Evolutionary conservation across 2,797 vertebrate genomes (phyloP).

Genomic region (Scomberomorus guttatus): DNA sequence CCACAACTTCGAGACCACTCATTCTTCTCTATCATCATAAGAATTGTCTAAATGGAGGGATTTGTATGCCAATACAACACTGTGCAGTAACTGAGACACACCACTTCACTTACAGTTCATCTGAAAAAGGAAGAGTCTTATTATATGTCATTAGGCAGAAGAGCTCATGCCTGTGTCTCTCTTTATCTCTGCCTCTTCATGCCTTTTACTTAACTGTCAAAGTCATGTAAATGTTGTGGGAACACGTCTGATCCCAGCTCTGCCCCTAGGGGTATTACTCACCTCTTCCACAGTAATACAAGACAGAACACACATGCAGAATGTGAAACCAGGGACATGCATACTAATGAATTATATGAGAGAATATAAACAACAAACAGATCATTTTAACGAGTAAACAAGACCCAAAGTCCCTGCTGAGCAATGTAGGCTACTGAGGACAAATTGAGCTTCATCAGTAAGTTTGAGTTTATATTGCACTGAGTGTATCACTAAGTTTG

Average conservation of each 20-base stretch:
- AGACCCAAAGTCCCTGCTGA: not conserved
- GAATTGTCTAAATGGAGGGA: not conserved
- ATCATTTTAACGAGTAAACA: not conserved
- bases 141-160: constrained; percentile 21
- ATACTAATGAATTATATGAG: not conserved
- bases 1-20: not conserved
- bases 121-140: constrained; percentile 1
- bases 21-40: not conserved
- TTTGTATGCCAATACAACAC: not conserved
- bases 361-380: not conserved
- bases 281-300: constrained; percentile 20
- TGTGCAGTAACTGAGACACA: not conserved
- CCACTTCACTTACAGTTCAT: not conserved
- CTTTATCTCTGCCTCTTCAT: constrained; percentile 33
- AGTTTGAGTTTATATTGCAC: not conserved
- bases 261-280: constrained; percentile 13
- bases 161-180: not conserved
- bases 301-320: constrained; percentile 50
- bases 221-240: constrained; percentile 20
- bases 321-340: not conserved
- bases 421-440: too few relatives aligned
- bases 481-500: too few relatives aligned
- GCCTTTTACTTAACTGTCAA: constrained; percentile 40
- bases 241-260: constrained; percentile 38
- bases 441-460: too few relatives aligned